Conservation (phyloP, 2,797 vertebrate species). For the Scolopax rusticola region DNA sequence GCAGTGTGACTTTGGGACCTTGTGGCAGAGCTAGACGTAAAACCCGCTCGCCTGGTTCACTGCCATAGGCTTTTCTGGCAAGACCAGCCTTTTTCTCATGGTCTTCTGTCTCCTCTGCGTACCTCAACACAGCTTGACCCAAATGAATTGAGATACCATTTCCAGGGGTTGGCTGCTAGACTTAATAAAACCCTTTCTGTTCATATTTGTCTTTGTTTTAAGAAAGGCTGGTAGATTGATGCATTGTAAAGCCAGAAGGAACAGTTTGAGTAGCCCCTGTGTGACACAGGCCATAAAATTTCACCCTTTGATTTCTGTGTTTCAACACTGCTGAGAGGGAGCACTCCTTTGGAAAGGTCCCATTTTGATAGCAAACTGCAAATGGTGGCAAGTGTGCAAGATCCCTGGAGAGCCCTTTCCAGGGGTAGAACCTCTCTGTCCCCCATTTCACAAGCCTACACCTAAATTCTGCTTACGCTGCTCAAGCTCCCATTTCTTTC, state of each 20-base stretch:
- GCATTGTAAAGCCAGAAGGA: neutral
- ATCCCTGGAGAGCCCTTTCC: neutral
- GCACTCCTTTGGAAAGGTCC: neutral
- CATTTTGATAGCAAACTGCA: neutral
- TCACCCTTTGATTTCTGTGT: neutral
- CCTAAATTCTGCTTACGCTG: neutral
- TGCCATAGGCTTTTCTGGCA: neutral
- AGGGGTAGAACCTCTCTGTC: neutral
- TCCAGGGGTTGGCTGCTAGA: neutral
- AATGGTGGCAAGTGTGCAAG: neutral
- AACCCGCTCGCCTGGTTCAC: neutral
- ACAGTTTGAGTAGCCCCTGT: neutral
- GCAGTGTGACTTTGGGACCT: neutral
- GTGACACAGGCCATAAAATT: neutral
- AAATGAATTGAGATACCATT: neutral
- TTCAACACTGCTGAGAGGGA: rapidly evolving
- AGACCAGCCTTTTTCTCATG: neutral
- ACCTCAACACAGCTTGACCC: neutral
- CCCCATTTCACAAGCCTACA: neutral
- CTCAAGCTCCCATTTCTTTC: neutral
- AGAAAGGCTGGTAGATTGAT: neutral
- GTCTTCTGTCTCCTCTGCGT: neutral
- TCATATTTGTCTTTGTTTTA: neutral
- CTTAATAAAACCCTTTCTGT: neutral
- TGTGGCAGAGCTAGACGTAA: neutral